phyloP scores from a whole-genome alignment of 2,888 invertebrate genomes.

The Drosophila antonietae region DNA sequence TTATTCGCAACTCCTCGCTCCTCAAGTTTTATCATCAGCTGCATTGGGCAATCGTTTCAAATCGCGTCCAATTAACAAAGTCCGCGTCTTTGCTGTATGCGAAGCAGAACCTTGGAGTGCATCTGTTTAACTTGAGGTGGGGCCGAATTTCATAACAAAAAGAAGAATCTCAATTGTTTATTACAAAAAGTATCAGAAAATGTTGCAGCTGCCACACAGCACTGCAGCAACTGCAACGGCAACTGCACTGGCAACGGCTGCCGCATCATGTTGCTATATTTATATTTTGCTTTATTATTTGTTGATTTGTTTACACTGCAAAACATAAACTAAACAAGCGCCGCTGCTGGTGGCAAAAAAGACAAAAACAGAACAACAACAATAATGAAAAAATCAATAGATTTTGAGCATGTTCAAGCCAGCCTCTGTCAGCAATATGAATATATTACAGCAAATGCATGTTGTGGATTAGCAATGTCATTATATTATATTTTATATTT shows the following conservation, averaged over 20 bases:
- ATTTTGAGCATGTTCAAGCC: constrained; percentile 6
- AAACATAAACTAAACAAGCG: constrained; percentile 72
- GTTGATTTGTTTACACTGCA: constrained; percentile 67
- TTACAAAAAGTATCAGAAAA: constrained; percentile 38
- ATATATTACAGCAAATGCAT: background rate
- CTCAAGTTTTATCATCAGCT: constrained; percentile 39
- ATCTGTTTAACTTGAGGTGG: constrained; percentile 46
- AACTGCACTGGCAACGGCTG: constrained; percentile 9
- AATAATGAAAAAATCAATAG: constrained; percentile 1
- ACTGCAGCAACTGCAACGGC: constrained; percentile 26
- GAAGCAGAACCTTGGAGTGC: constrained; percentile 26
- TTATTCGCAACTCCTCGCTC: constrained; percentile 7
- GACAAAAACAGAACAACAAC: background rate
- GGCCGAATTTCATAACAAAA: constrained; percentile 29
- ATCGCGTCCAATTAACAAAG: constrained; percentile 51
- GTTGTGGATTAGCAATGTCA: background rate
- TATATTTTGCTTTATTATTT: constrained; percentile 51
- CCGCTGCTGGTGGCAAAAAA: constrained; percentile 62
- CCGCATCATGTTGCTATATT: constrained; percentile 47
- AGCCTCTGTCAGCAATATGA: constrained; percentile 2
- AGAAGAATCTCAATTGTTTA: constrained; percentile 47
- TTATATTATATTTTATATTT: background rate
- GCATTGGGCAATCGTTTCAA: constrained; percentile 52
- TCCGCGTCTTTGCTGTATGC: constrained; percentile 30
- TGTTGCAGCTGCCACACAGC: constrained; percentile 27